Conservation (phyloP, 2,888 invertebrate species). For the Axea sp. region DNA sequence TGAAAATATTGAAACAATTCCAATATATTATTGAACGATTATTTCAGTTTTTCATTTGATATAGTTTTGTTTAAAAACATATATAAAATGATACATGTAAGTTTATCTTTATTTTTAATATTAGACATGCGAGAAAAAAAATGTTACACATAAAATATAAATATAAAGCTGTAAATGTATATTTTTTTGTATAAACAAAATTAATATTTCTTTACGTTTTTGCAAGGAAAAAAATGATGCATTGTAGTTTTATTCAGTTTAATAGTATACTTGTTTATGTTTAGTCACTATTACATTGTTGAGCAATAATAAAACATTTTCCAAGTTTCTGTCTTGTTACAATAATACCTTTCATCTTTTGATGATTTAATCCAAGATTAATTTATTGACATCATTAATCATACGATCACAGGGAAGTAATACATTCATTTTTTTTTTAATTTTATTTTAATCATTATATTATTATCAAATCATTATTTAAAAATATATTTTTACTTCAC, state of each 20-base stretch:
- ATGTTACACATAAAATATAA: no score
- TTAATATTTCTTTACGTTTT: conserved; percentile 9
- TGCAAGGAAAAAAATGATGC: conserved; percentile 12
- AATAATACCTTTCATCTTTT: neutral
- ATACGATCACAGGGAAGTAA: no score
- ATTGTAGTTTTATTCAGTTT: conserved; percentile 24
- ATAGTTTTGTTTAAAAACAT: neutral
- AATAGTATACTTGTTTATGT: conserved; percentile 25
- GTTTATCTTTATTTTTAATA: no score
- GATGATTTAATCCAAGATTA: no score
- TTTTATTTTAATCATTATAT: no score
- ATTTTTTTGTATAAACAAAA: neutral
- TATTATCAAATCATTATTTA: no score
- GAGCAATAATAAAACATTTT: conserved; percentile 11
- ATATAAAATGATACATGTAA: no score
- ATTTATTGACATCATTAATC: no score
- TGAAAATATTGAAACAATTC: neutral
- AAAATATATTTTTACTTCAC: no score
- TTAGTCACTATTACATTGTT: conserved; percentile 30
- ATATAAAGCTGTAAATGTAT: no score
- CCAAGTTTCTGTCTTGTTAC: neutral
- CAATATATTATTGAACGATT: neutral
- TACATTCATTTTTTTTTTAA: no score
- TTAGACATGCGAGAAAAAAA: no score
- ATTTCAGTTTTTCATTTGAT: neutral